Conservation (phyloP, 2,888 invertebrate species). For the Saturnia pavonia region DNA sequence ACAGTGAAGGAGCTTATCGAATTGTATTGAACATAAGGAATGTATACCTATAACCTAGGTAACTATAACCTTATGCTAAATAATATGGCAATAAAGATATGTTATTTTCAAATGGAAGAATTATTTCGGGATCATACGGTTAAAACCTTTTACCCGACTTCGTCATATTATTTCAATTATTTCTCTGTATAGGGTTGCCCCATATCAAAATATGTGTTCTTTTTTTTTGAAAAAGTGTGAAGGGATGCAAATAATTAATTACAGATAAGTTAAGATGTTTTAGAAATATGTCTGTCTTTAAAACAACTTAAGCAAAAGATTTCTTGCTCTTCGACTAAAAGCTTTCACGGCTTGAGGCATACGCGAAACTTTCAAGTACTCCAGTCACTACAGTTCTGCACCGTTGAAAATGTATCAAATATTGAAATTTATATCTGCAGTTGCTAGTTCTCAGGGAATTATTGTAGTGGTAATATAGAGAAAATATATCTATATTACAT, state of each 20-base stretch:
- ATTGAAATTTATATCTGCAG: not conserved
- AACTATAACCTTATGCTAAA: no score
- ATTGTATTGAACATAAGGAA: no score
- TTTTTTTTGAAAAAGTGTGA: not conserved
- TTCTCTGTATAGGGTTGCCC: no score
- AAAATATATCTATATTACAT: not conserved
- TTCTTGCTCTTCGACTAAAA: conserved; percentile 1
- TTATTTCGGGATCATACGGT: no score
- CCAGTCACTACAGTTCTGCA: not conserved
- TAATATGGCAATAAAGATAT: no score
- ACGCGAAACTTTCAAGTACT: conserved; percentile 5
- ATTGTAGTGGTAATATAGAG: not conserved
- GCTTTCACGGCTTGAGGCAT: conserved; percentile 4
- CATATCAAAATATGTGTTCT: no score
- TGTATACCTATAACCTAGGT: no score
- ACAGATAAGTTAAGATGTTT: not conserved
- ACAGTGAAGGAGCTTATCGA: no score
- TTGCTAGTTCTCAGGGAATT: not conserved
- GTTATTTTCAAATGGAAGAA: no score
- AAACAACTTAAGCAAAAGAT: not conserved
- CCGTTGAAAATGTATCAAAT: not conserved
- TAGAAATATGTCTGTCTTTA: not conserved
- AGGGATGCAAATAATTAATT: not conserved
- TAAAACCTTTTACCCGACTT: no score
- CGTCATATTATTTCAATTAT: no score